Percentiles rank a stretch among this genome's conserved stretches.
Evolutionary conservation across 2,888 invertebrate genomes (phyloP).

Genomic region (Rapana venosa): DNA sequence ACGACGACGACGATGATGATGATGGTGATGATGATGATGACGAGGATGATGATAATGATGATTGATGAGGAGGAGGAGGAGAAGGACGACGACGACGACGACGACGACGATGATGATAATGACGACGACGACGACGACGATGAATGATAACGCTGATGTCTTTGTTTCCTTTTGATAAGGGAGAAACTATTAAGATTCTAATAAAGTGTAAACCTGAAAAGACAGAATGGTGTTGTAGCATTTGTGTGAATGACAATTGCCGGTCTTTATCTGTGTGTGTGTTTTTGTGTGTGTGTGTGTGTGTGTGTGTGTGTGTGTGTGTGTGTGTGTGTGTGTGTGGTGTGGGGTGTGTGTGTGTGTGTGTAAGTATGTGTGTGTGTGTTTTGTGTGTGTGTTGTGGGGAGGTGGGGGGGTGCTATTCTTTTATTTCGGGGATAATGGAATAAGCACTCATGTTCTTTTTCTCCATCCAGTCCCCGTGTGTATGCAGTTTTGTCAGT

Average conservation of each 20-base stretch:
- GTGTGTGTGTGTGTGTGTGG: neutral
- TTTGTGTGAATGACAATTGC: too few species aligned
- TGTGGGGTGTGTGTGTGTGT: neutral
- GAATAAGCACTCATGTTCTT: too few species aligned
- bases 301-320: neutral
- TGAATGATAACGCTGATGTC: neutral
- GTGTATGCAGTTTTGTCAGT: too few species aligned
- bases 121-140: neutral
- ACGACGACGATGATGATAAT: neutral
- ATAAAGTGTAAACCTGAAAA: too few species aligned
- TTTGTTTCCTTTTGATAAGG: too few species aligned
- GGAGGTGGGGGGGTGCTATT: too few species aligned
- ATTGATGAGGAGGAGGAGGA: neutral
- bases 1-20: neutral
- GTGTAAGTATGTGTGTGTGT: neutral
- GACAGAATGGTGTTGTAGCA: too few species aligned
- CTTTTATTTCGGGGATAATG: too few species aligned
- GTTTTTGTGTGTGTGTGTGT: neutral
- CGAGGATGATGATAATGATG: too few species aligned
- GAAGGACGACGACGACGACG: neutral
- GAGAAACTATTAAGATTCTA: too few species aligned
- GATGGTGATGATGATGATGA: slow-evolving; percentile 14
- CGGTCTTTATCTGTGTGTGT: neutral
- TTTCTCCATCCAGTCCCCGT: too few species aligned
- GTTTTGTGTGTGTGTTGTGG: too few species aligned